Conservation (phyloP, 2,113 vertebrate species). For the human region DNA sequence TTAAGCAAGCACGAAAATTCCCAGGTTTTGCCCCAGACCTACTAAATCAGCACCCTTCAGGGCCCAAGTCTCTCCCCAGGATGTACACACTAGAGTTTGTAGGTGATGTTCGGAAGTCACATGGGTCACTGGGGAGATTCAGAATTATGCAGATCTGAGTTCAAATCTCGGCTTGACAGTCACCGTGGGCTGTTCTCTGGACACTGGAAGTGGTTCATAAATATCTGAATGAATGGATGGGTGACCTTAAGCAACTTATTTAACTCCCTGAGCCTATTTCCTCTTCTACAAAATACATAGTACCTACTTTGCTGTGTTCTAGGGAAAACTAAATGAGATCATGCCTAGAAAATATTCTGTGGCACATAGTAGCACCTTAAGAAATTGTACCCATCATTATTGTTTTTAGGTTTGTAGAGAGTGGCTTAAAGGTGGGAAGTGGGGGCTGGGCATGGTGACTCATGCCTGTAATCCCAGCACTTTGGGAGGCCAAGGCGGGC, state of each 20-base stretch:
- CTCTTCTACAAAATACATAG: neutral
- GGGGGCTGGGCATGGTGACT: too few relatives aligned
- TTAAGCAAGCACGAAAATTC: neutral
- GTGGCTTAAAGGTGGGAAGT: neutral
- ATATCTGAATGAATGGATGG: neutral
- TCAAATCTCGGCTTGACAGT: neutral
- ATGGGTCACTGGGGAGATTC: neutral
- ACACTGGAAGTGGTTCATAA: neutral
- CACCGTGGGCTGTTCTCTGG: neutral
- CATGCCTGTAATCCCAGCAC: too few relatives aligned
- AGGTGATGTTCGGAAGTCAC: neutral
- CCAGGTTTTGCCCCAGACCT: neutral
- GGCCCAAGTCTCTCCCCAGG: neutral
- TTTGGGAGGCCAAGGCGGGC: too few relatives aligned
- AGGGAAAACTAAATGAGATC: neutral
- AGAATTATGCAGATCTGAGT: neutral
- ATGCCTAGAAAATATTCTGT: neutral
- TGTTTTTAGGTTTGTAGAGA: neutral
- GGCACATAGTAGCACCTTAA: neutral
- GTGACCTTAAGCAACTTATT: neutral
- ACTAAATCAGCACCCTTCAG: neutral
- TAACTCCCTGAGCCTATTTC: neutral
- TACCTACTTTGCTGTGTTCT: neutral
- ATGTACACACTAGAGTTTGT: neutral
- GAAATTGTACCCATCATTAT: neutral